Conservation (phyloP, 2,888 invertebrate species). For the Perizoma affinitatum region DNA sequence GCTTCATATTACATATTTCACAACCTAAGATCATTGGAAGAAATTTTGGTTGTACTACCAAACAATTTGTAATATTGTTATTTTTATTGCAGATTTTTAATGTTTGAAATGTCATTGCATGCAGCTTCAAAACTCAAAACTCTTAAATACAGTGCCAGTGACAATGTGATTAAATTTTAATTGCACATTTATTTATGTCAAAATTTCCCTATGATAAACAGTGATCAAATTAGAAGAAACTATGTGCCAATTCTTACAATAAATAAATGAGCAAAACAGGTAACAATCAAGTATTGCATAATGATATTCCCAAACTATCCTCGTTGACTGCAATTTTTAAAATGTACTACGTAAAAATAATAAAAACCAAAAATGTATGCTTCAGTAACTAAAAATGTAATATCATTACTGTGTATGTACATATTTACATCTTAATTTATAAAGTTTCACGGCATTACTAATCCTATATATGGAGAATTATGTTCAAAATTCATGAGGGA, state of each 20-base stretch:
- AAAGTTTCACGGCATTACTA: constrained; percentile 56
- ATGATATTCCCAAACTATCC: constrained; percentile 36
- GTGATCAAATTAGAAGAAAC: constrained; percentile 37
- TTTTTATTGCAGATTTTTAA: too few species aligned
- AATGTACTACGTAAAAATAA: constrained; percentile 47
- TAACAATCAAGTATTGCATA: constrained; percentile 33
- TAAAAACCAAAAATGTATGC: constrained; percentile 59
- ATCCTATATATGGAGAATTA: constrained; percentile 58
- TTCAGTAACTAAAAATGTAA: constrained; percentile 63
- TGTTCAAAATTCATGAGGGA: constrained; percentile 52
- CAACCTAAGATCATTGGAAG: too few species aligned
- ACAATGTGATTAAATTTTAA: background rate
- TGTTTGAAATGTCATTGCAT: background rate
- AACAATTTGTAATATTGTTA: too few species aligned
- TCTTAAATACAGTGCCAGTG: constrained; percentile 23
- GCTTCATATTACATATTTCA: too few species aligned
- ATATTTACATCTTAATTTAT: constrained; percentile 80
- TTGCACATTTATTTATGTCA: constrained; percentile 48
- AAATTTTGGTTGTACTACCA: too few species aligned
- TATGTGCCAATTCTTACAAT: constrained; percentile 46
- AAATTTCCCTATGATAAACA: constrained; percentile 41
- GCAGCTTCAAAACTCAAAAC: constrained; percentile 34
- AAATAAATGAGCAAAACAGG: constrained; percentile 45
- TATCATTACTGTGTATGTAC: constrained; percentile 79
- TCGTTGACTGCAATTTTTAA: constrained; percentile 32